These are phyloP conservation scores for Drosophila bifasciata DNA, from an alignment of 1,140 invertebrate genomes.

Conservation along the genomic window DNA sequence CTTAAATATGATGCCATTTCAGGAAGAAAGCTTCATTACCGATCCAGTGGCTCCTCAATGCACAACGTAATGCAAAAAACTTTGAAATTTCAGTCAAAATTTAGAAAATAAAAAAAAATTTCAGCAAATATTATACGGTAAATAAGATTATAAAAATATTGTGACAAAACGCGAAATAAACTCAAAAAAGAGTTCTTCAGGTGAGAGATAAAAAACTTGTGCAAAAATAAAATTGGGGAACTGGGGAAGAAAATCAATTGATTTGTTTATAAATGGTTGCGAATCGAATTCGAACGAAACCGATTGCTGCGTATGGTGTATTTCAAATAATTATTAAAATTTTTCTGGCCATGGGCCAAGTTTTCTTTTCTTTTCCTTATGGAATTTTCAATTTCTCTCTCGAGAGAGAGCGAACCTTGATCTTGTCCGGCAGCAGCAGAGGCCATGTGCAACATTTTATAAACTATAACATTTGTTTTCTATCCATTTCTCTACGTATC, in stretches of 20 bases:
- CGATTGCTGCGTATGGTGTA: constrained; percentile 18
- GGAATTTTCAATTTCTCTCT: constrained; percentile 12
- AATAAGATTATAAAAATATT: constrained; percentile 17
- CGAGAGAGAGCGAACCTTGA: constrained; percentile 55
- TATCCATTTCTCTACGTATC: constrained; percentile 13
- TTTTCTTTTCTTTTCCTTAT: constrained; percentile 3
- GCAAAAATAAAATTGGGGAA: constrained; percentile 23
- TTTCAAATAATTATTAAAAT: constrained; percentile 53
- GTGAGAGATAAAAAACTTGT: constrained; percentile 1
- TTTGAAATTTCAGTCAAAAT: too few relatives aligned
- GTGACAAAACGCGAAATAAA: constrained; percentile 16
- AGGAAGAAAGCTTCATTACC: constrained; percentile 52
- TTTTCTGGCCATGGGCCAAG: constrained; percentile 69
- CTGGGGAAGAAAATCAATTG: constrained; percentile 35
- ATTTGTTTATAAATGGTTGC: constrained; percentile 41
- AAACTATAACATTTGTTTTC: constrained; percentile 31
- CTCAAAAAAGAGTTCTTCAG: constrained; percentile 17
- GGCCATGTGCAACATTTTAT: constrained; percentile 65
- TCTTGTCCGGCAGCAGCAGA: constrained; percentile 52
- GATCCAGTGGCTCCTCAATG: constrained; percentile 39
- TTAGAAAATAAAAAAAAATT: too few relatives aligned
- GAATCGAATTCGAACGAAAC: constrained; percentile 16
- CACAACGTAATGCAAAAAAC: constrained; percentile 25
- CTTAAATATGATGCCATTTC: constrained; percentile 51
- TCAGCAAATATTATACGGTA: too few relatives aligned